Evolutionary conservation across 30 jellyfish, hydroid and myxozoan genomes (phyloP).

Genomic region (Turritopsis dohrnii): DNA sequence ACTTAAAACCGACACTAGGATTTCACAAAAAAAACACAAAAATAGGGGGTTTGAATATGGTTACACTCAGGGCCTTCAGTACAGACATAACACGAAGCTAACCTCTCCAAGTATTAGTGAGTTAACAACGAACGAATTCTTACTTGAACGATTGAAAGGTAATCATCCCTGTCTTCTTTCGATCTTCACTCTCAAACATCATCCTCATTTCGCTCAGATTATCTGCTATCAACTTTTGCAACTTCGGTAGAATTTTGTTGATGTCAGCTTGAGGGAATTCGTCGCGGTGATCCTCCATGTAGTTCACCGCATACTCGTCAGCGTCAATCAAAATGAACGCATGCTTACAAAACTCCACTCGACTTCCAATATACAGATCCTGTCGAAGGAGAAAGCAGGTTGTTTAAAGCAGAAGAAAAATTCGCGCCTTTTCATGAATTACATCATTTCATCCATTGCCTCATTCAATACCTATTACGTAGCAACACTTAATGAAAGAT

Average conservation of each 20-base stretch:
- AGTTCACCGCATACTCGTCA: slow-evolving; percentile 79
- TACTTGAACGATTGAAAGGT: slow-evolving; percentile 69
- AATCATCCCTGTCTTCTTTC: slow-evolving; percentile 34
- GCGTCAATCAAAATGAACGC: slow-evolving; percentile 75
- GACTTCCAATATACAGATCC: slow-evolving; percentile 82
- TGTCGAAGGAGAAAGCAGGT: slow-evolving; percentile 19
- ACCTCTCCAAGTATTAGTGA: too few species aligned
- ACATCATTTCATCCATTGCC: too few species aligned
- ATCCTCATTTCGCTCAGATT: slow-evolving; percentile 50
- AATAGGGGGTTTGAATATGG: too few species aligned
- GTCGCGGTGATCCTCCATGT: slow-evolving; percentile 70
- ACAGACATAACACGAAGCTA: too few species aligned
- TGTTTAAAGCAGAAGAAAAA: not conserved
- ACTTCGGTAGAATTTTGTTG: slow-evolving; percentile 53
- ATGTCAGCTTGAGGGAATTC: slow-evolving; percentile 72
- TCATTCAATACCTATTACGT: too few species aligned
- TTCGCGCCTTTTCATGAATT: too few species aligned
- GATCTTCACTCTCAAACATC: slow-evolving; percentile 59
- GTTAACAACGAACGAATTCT: not conserved
- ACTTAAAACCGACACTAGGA: too few species aligned
- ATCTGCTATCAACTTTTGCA: slow-evolving; percentile 28
- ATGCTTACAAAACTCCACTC: slow-evolving; percentile 73
- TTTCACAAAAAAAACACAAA: too few species aligned
- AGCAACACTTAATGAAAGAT: too few species aligned
- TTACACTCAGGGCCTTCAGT: too few species aligned